These are phyloP conservation scores for Myotis davidii DNA, from an alignment of 2,113 vertebrate genomes.

Conservation along the genomic window DNA sequence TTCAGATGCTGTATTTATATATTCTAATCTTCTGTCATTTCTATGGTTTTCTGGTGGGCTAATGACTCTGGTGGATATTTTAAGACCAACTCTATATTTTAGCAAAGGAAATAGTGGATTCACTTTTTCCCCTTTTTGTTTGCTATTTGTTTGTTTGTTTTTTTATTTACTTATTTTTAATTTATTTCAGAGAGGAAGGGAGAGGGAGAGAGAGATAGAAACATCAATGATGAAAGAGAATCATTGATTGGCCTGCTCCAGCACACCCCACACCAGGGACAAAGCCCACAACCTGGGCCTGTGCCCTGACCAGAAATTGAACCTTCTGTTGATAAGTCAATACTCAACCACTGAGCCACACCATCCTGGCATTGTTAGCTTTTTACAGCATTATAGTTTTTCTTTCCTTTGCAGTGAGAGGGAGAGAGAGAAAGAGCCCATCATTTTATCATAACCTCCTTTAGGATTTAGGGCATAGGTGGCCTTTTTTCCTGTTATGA, in stretches of 20 bases:
- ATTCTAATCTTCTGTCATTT: neutral
- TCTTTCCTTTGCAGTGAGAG: neutral
- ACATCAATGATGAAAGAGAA: too few relatives aligned
- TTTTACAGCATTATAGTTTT: neutral
- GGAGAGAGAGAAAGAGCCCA: neutral
- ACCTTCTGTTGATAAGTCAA: too few relatives aligned
- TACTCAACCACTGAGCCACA: too few relatives aligned
- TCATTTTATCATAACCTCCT: neutral
- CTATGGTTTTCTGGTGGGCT: neutral
- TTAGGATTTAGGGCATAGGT: neutral
- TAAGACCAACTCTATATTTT: slow-evolving; percentile 6
- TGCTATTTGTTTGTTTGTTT: too few relatives aligned
- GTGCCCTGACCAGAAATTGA: too few relatives aligned
- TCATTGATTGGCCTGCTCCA: too few relatives aligned
- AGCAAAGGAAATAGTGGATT: neutral
- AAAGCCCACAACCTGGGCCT: too few relatives aligned
- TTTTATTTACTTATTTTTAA: too few relatives aligned
- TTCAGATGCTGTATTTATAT: neutral
- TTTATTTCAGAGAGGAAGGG: too few relatives aligned
- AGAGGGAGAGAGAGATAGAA: too few relatives aligned
- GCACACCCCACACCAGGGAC: too few relatives aligned
- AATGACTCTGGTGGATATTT: neutral
- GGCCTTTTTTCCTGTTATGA: neutral
- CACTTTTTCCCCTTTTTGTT: neutral
- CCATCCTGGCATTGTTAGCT: neutral